These are phyloP conservation scores for Etheostoma nigrum DNA, from an alignment of 2,797 vertebrate genomes.

Conservation along the genomic window DNA sequence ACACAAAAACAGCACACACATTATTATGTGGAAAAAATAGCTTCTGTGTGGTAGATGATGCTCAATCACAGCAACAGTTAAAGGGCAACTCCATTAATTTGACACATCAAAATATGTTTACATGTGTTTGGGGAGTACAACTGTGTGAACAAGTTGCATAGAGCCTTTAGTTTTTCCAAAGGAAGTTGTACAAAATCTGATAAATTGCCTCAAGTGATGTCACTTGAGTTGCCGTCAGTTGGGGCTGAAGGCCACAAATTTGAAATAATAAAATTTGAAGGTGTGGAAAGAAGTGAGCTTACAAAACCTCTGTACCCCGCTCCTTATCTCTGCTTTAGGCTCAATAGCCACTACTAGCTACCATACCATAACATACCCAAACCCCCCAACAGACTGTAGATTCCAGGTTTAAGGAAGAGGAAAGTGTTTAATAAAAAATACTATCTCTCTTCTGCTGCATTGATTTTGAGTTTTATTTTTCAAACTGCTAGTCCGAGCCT, in stretches of 20 bases:
- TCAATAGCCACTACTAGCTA: too few relatives aligned
- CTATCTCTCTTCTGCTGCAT: too few relatives aligned
- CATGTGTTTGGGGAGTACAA: background rate
- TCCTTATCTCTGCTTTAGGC: background rate
- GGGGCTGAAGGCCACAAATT: background rate
- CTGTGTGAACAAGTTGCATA: background rate
- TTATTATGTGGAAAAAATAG: background rate
- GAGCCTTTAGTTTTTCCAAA: background rate
- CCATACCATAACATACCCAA: too few relatives aligned
- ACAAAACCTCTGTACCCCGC: background rate
- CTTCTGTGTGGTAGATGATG: slow-evolving; percentile 3
- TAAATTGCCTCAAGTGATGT: background rate
- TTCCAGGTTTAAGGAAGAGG: too few relatives aligned
- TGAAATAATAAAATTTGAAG: background rate
- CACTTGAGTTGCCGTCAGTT: background rate
- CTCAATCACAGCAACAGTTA: background rate
- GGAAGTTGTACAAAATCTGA: background rate
- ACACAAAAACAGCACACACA: slow-evolving; percentile 86
- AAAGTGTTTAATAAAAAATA: too few relatives aligned
- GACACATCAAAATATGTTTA: background rate
- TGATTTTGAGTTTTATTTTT: too few relatives aligned
- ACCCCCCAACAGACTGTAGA: too few relatives aligned
- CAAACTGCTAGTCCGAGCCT: too few relatives aligned
- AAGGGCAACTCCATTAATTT: background rate
- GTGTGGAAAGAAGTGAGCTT: background rate